These are phyloP conservation scores for Vulpes vulpes DNA, from an alignment of 2,113 vertebrate species.

Conservation along the genomic window DNA sequence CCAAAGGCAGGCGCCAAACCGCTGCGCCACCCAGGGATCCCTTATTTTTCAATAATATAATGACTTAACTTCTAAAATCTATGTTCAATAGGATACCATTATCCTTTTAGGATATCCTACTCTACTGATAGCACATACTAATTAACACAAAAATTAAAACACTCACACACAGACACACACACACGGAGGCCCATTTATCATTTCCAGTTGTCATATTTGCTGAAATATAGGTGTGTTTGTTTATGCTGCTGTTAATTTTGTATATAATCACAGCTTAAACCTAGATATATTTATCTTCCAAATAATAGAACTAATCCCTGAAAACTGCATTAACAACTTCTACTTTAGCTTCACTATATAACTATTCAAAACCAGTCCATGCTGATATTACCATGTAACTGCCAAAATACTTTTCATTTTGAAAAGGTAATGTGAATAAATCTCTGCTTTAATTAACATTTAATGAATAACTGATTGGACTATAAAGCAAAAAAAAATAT, in stretches of 20 bases:
- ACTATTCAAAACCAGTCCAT: neutral
- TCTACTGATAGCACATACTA: constrained; percentile 70
- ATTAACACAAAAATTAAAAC: constrained; percentile 81
- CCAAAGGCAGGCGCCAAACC: no score
- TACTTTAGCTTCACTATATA: constrained; percentile 34
- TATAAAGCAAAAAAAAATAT: neutral
- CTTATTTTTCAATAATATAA: constrained; percentile 62
- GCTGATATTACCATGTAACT: neutral
- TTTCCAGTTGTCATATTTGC: constrained; percentile 73
- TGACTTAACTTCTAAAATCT: constrained; percentile 72
- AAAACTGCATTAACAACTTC: neutral
- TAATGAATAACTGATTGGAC: neutral
- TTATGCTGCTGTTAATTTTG: constrained; percentile 50
- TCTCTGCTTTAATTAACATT: constrained; percentile 29
- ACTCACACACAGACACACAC: neutral
- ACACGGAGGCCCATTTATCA: constrained; percentile 71
- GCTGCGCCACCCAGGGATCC: no score
- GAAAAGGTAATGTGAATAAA: neutral
- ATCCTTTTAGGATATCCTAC: constrained; percentile 61
- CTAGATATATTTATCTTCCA: constrained; percentile 40
- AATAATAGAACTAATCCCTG: constrained; percentile 61
- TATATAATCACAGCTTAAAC: neutral
- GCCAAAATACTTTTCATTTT: neutral
- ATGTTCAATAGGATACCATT: constrained; percentile 74
- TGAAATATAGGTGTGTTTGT: constrained; percentile 48